Evolutionary conservation across 1,140 invertebrate species (phyloP).

Genomic region (Drosophila grimshawi): DNA sequence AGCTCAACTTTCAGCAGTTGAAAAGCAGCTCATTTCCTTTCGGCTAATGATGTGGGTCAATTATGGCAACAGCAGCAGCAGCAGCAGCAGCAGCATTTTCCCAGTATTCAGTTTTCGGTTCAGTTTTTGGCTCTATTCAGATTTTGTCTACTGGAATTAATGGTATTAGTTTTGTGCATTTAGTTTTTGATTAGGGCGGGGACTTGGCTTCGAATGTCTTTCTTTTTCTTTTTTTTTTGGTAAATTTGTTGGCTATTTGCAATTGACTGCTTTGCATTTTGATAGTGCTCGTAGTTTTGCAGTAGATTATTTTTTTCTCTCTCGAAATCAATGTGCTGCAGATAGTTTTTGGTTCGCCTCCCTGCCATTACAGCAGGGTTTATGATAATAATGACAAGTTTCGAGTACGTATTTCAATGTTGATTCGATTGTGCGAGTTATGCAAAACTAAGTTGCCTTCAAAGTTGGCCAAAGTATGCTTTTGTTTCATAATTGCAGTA

Average conservation of each 20-base stretch:
- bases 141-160: slow-evolving; percentile 82
- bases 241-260: slow-evolving; percentile 34
- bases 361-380: slow-evolving; percentile 11
- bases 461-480: slow-evolving; percentile 23
- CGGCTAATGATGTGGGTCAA: slow-evolving; percentile 81
- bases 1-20: slow-evolving; percentile 48
- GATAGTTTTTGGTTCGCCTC: slow-evolving; percentile 34
- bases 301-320: slow-evolving; percentile 20
- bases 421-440: slow-evolving; percentile 35
- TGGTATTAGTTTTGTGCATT: slow-evolving; percentile 82
- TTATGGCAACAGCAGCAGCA: slow-evolving; percentile 68
- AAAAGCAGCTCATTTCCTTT: slow-evolving; percentile 79
- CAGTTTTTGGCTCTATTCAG: slow-evolving; percentile 56
- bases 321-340: slow-evolving; percentile 47
- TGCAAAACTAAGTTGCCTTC: slow-evolving; percentile 29
- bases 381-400: slow-evolving; percentile 43
- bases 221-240: neutral
- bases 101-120: slow-evolving; percentile 27
- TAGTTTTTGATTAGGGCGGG: slow-evolving; percentile 75
- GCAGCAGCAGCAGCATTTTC: slow-evolving; percentile 34
- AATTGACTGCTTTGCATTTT: slow-evolving; percentile 42
- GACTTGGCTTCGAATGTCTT: slow-evolving; percentile 26
- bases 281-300: slow-evolving; percentile 27
- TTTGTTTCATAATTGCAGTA: slow-evolving; percentile 34
- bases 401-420: slow-evolving; percentile 34